Base-by-base conservation (phyloP, 2,113 vertebrate genomes). In the Dascyllus trimaculatus region DNA sequence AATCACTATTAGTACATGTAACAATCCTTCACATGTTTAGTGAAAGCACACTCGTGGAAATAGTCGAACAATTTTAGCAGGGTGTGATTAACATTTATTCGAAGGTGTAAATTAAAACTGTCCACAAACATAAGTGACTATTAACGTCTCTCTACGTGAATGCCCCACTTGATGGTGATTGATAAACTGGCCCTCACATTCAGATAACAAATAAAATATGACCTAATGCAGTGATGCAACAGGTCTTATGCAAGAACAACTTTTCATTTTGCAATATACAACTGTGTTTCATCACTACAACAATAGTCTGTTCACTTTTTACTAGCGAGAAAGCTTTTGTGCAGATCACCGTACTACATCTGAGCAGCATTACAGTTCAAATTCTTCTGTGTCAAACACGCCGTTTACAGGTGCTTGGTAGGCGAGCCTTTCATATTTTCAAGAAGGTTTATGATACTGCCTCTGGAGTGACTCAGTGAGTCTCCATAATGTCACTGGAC, bases 331-430 rank as follows among this genome's bases (percentile, higher is more conserved):
- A 65, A 75, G 81, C 81, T 64, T 69, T 32, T 59, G 62, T 29
- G 70, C 75, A 82, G 73, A 75, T 67, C 21, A 70, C 18, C 21
- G 76, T 19, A 48, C 65, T 48, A 75, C 69, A 54, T 78, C 51
- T 43, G 66, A 86, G 84, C 82, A 86, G 84, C 70, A 49, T 68
- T 64, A 46, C 61, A 61, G 67, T 64, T 82, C 56, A 71, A 78
- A 76, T 63, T 71, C 49, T 14, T 53, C 65, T 35, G 29, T 35
- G 6, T 62, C 25, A 32, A 19, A 59, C 40, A 57, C 61, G 11
- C 38, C 26, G 54, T 18, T 56, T 51, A 14, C 64, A 73, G 49
- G 49, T 76, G 53, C 22, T 74, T 2, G 49, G 63, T 62, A 56
- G 52, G 60, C 3, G 1, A 66, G 29, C 18, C 26, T 40, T 69